Evolutionary conservation across 2,113 vertebrate genomes (phyloP), one percentile per base, ranked within the genome.

Genomic region (Catharus bicknelli): DNA sequence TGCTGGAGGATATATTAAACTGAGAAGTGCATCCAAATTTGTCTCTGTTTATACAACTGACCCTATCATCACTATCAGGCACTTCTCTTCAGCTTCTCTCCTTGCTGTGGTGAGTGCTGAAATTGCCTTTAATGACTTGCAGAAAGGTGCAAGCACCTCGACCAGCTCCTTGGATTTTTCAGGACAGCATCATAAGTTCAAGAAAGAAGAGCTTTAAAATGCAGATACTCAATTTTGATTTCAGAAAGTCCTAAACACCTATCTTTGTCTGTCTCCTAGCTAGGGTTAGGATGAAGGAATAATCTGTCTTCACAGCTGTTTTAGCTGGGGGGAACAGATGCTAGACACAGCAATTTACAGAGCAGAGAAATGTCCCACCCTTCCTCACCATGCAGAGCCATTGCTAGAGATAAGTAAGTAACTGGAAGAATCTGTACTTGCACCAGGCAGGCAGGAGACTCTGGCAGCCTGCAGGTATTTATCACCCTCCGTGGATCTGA

Each of bases 401-500:
- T 19, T 36, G 18, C 73, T 30, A 30, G 36, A 93, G 77, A 91
- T 75, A 93, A 90, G 67, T 14, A 64, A 68, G 22, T 14, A 66
- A 50, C 43, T 43, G 36, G 40, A 73, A 88, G 73, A 55, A 83
- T 66, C 73, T 38, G 16, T 29, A 38, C 43, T 73, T 55, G 29
- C 26, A 58, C 10, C 45, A 58, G 30, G 16, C 55, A 51, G 22
- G 1, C 38, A 22, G 69, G 29, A 50, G 23, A 43, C 32, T 51
- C 48, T 13, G n/a, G 36, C 55, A 77, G 34, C 29, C 59, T 67
- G 64, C 16, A 26, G 53, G 30, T 88, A 62, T 66, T 92, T 93
- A 86, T 92, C 83, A 88, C 73, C 23, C 34, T 63, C 51, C 25
- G 16, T 21, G 78, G 59, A 77, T 74, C 64, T 81, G 55, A 92